Conservation (phyloP, 1,140 invertebrate genomes). For the Bombus vancouverensis region DNA sequence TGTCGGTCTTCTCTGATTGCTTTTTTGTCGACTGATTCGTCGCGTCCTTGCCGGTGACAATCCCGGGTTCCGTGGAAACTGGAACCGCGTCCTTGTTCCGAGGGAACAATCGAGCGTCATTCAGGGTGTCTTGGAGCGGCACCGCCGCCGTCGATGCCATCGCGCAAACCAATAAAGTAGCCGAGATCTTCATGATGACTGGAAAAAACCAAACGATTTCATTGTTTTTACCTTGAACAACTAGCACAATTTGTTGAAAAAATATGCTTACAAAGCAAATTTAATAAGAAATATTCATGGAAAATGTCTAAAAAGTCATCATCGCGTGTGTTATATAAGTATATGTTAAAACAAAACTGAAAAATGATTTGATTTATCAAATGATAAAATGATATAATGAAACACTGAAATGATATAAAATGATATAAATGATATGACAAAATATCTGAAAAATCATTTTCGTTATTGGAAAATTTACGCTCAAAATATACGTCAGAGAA, state of each 20-base stretch:
- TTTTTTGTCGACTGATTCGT: slow-evolving; percentile 31
- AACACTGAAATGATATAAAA: too few species aligned
- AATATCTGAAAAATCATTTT: too few species aligned
- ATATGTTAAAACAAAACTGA: not conserved
- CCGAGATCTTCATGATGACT: slow-evolving; percentile 50
- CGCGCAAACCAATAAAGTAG: slow-evolving; percentile 42
- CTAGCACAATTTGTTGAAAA: not conserved
- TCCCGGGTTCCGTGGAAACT: slow-evolving; percentile 20
- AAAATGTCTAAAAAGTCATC: not conserved
- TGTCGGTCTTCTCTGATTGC: slow-evolving; percentile 25
- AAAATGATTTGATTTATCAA: too few species aligned
- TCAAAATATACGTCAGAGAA: too few species aligned
- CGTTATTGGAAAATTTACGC: too few species aligned
- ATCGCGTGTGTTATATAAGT: not conserved
- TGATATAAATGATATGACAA: too few species aligned
- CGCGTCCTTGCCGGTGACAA: slow-evolving; percentile 26
- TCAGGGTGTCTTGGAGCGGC: slow-evolving; percentile 28
- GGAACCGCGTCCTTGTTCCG: slow-evolving; percentile 9
- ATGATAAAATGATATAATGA: too few species aligned
- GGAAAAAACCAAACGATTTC: slow-evolving; percentile 28
- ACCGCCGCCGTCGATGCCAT: slow-evolving; percentile 19
- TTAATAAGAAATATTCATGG: too few species aligned
- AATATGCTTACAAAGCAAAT: not conserved
- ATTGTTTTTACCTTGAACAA: not conserved
- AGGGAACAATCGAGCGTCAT: slow-evolving; percentile 23